Evolutionary conservation across 2,888 invertebrate species (phyloP).

Genomic region (Leptopilina syphax): DNA sequence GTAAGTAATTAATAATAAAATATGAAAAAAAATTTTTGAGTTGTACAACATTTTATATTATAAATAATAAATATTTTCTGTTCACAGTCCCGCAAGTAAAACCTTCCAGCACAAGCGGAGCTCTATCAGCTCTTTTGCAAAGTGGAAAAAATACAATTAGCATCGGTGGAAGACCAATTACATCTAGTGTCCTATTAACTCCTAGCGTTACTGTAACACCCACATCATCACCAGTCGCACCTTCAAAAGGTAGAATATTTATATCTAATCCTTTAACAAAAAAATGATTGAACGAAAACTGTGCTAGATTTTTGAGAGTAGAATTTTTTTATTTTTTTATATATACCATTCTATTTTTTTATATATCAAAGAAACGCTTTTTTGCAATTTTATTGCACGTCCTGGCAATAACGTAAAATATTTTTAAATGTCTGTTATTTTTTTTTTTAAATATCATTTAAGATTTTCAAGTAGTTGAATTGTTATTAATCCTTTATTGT

Average conservation of each 20-base stretch:
- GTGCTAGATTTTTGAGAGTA: constrained; percentile 16
- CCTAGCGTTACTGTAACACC: constrained; percentile 60
- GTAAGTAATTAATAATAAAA: too few relatives aligned
- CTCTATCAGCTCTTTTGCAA: constrained; percentile 65
- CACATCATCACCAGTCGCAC: constrained; percentile 56
- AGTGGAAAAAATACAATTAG: constrained; percentile 62
- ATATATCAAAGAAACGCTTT: constrained; percentile 14
- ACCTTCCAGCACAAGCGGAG: constrained; percentile 53
- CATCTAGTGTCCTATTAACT: constrained; percentile 67
- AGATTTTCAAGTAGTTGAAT: neutral
- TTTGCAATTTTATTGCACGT: constrained; percentile 14
- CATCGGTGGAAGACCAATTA: constrained; percentile 55
- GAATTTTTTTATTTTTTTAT: neutral
- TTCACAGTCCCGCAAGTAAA: constrained; percentile 55
- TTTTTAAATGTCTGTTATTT: neutral
- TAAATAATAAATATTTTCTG: neutral
- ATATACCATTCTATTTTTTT: neutral
- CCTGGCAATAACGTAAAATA: neutral
- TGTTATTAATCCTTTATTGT: neutral
- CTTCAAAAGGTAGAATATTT: constrained; percentile 71
- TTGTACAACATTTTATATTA: neutral
- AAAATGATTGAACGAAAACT: constrained; percentile 13
- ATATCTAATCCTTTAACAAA: constrained; percentile 52
- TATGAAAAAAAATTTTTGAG: too few relatives aligned
- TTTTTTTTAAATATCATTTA: constrained; percentile 15